Base-by-base conservation (phyloP, 2,888 invertebrate species). In the Elegia similella region DNA sequence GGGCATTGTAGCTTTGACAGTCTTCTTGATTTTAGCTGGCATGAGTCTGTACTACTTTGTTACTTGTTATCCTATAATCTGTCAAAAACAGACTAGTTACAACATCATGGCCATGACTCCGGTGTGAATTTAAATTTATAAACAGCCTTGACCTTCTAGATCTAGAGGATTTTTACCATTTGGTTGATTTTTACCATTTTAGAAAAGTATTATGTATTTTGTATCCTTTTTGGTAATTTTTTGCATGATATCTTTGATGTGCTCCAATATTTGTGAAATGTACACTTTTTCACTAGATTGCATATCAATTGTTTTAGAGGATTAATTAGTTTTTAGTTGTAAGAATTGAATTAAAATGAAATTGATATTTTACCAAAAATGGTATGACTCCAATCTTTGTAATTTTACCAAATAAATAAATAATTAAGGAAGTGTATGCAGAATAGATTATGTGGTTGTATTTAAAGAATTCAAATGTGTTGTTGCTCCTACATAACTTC, bases 11-110 rank as follows among this genome's bases (percentile, higher is more conserved):
- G 78, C 86, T n/a, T 68, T 94, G 8, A 78, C 93, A 58, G 73
- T 93, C 10, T 82, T 86, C 1, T 61, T 92, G n/a, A 91, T 93
- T 43, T 68, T 93, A 16, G 78, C 89, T 6, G 88, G 89, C 62
- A 84, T 92, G 75, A 92, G 92, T 0, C 86, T 93, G 43, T 95
- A 95, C 70, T 95, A 95, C 68, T 92, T 93, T 61, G 92, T 94
- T 32, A 91, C 95, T 66, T 94, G 95, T 68, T 95, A 95, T 76
- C 95, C 95, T 30, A 88, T 93, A 52, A 73, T 95, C 50, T 95
- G 94, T 65, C 89, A 92, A 62, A 92, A 92, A 63, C 84, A 91
- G 58, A 83, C 89, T 55, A 93, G 92, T 62, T 93, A 93, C 78
- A 92, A 93, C 63, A 90, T 92, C 72, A 93, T 93, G 74, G 90